Percentiles rank a stretch among this genome's conserved stretches.
These are phyloP conservation scores for Hofmannophila pseudospretella DNA, from an alignment of 2,888 invertebrate genomes.

Conservation along the genomic window DNA sequence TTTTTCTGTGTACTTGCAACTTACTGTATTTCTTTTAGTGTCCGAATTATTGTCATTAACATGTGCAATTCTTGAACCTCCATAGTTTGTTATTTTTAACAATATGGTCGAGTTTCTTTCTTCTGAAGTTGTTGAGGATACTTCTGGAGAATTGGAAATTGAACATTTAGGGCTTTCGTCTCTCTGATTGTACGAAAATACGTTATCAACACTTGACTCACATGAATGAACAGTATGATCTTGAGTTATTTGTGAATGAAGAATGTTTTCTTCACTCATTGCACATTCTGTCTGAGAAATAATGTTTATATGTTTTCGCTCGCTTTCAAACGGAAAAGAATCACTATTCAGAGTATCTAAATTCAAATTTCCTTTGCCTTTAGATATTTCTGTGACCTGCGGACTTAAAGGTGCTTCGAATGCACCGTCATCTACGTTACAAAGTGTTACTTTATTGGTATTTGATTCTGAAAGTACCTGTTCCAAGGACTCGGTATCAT, in stretches of 20 bases:
- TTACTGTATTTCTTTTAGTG: constrained; percentile 26
- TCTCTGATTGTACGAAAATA: constrained; percentile 31
- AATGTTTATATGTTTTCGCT: constrained; percentile 11
- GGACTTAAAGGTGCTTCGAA: constrained; percentile 11
- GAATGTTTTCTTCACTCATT: constrained; percentile 16
- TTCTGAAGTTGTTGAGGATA: constrained; percentile 68
- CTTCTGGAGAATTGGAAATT: constrained; percentile 62
- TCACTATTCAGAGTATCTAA: constrained; percentile 13
- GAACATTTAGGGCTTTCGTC: constrained; percentile 28
- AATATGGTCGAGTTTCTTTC: constrained; percentile 57
- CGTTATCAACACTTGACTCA: constrained; percentile 44
- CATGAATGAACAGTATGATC: constrained; percentile 37
- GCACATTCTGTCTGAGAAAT: constrained; percentile 16
- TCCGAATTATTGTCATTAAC: constrained; percentile 38
- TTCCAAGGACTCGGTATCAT: constrained; percentile 40
- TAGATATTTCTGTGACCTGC: constrained; percentile 18
- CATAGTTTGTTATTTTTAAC: constrained; percentile 62
- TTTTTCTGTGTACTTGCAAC: constrained; percentile 58
- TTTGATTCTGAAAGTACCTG: constrained; percentile 39
- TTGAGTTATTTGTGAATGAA: constrained; percentile 19
- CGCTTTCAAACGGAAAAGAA: constrained; percentile 14
- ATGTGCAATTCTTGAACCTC: constrained; percentile 57
- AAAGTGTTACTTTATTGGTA: constrained; percentile 20
- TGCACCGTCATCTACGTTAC: constrained; percentile 15
- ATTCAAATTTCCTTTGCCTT: constrained; percentile 36